phyloP scores from a whole-genome alignment of 2,113 vertebrate species.

The Chlamydotis undulata region DNA sequence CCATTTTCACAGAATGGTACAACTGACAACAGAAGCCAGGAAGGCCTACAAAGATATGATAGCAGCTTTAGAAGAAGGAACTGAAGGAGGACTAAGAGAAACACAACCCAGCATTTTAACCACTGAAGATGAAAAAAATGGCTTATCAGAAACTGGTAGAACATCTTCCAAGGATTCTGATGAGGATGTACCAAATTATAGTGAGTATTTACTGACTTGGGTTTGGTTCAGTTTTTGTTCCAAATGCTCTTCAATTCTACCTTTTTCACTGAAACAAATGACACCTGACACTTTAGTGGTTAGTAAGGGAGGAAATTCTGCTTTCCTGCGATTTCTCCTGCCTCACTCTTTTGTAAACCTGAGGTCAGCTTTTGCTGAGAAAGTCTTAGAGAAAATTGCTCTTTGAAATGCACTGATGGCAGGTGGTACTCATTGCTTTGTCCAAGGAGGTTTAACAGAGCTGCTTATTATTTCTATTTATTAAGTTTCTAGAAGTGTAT shows the following conservation, averaged over 20 bases:
- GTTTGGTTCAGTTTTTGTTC: not conserved
- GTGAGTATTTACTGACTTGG: slow-evolving; percentile 72
- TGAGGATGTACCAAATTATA: slow-evolving; percentile 86
- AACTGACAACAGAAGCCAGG: slow-evolving; percentile 89
- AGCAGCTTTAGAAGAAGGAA: slow-evolving; percentile 69
- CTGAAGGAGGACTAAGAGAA: slow-evolving; percentile 33
- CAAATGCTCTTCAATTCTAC: not conserved
- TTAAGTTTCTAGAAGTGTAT: not conserved
- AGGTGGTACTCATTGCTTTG: not conserved
- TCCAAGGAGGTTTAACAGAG: not conserved
- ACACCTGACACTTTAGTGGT: not conserved
- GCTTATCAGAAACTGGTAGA: not conserved
- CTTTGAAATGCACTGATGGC: not conserved
- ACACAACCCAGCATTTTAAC: not conserved
- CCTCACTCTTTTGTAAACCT: not conserved
- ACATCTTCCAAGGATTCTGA: slow-evolving; percentile 37
- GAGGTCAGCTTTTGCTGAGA: not conserved
- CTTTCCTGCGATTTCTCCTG: not conserved
- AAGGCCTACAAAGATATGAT: slow-evolving; percentile 89
- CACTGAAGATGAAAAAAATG: not conserved
- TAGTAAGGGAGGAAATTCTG: not conserved
- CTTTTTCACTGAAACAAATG: not conserved
- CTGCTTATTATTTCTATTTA: not conserved
- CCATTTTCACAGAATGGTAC: slow-evolving; percentile 93
- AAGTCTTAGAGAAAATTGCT: not conserved